Conservation (phyloP, 2,113 vertebrate genomes). For the Arvicanthis niloticus region DNA sequence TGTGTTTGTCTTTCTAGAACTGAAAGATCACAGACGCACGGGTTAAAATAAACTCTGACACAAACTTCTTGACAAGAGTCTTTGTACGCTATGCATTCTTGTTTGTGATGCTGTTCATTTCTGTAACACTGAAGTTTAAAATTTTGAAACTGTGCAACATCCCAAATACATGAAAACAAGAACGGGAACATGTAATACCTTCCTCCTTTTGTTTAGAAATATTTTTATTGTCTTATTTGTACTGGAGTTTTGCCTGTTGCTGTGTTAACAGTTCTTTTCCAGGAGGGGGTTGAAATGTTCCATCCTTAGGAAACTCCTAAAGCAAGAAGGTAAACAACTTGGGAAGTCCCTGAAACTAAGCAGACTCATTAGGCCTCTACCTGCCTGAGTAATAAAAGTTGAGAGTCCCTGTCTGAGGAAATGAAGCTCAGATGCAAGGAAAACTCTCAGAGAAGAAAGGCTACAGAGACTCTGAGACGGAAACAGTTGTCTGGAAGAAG, state of each 20-base stretch:
- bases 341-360: background rate
- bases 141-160: background rate
- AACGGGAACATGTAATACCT: background rate
- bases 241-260: background rate
- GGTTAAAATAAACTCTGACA: slow-evolving; percentile 35
- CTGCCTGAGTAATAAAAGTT: background rate
- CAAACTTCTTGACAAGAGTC: background rate
- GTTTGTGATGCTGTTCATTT: slow-evolving; percentile 27
- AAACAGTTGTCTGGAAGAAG: too few relatives aligned
- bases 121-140: background rate
- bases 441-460: background rate
- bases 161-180: slow-evolving; percentile 5
- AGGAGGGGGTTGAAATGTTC: background rate
- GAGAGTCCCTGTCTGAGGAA: background rate
- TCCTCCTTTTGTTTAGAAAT: background rate
- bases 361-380: background rate
- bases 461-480: background rate
- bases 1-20: slow-evolving; percentile 36
- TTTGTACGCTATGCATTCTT: background rate
- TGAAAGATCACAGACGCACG: background rate
- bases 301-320: background rate
- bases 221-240: background rate
- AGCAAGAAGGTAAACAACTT: background rate
- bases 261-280: background rate
- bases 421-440: background rate